phyloP scores from a whole-genome alignment of 2,113 vertebrate genomes.

The Cacatua alba region DNA sequence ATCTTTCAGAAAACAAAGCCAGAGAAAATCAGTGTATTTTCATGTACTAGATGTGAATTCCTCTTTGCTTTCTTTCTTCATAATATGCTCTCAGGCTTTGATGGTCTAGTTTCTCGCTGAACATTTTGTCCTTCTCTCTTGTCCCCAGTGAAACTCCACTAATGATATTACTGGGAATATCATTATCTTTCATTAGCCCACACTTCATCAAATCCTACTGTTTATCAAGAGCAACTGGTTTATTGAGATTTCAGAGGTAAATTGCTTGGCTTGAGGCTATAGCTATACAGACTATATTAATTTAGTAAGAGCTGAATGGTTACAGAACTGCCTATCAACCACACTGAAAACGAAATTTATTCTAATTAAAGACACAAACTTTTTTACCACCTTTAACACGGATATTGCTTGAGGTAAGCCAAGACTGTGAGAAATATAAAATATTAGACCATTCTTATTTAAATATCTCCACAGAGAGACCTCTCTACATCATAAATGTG shows the following conservation, averaged over 20 bases:
- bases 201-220: not conserved
- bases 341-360: not conserved
- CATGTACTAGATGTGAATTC: not conserved
- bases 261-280: not conserved
- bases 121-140: not conserved
- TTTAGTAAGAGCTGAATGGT: not conserved
- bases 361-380: not conserved
- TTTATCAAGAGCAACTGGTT: not conserved
- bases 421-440: not conserved
- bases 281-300: not conserved
- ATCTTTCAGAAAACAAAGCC: not conserved
- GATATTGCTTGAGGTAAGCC: not conserved
- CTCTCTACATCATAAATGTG: not conserved
- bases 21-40: not conserved
- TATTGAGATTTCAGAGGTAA: not conserved
- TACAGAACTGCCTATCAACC: not conserved
- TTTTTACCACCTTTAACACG: not conserved
- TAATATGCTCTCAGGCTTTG: not conserved
- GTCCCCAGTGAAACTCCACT: not conserved
- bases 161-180: not conserved
- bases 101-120: not conserved
- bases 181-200: not conserved
- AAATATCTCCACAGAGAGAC: not conserved
- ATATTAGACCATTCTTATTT: conserved; percentile 30
- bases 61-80: not conserved